These are phyloP conservation scores for Melanotaenia boesemani DNA, from an alignment of 2,797 vertebrate species.

Conservation along the genomic window DNA sequence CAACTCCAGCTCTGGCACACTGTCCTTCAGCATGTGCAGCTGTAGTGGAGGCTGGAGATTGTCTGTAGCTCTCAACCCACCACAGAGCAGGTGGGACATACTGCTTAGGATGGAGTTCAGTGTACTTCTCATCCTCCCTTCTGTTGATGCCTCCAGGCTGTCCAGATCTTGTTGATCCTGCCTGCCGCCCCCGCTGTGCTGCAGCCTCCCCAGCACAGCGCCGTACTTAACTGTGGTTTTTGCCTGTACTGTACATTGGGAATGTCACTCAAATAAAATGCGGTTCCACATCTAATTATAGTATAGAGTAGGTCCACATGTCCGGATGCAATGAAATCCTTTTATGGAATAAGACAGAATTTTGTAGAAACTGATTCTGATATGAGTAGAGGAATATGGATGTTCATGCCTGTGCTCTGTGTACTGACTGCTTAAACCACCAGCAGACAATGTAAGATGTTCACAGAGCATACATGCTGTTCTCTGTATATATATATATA, in stretches of 20 bases:
- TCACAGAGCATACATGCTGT: slow-evolving; percentile 3
- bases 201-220: slow-evolving; percentile 44
- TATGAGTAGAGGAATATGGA: neutral
- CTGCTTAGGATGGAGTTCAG: slow-evolving; percentile 57
- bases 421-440: slow-evolving; percentile 14
- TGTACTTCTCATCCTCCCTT: slow-evolving; percentile 55
- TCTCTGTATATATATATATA: too few species aligned
- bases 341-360: neutral
- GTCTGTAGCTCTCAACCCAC: slow-evolving; percentile 58
- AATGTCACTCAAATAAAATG: slow-evolving; percentile 38
- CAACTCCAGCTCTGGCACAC: slow-evolving; percentile 24
- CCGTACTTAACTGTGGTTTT: slow-evolving; percentile 25
- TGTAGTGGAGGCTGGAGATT: slow-evolving; percentile 55
- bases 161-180: slow-evolving; percentile 57
- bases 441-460: slow-evolving; percentile 1
- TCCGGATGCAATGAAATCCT: neutral
- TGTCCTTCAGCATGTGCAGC: slow-evolving; percentile 22
- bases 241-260: slow-evolving; percentile 17
- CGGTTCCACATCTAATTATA: slow-evolving; percentile 6
- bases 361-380: slow-evolving; percentile 9
- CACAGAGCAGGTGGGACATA: slow-evolving; percentile 67
- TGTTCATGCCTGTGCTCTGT: slow-evolving; percentile 5
- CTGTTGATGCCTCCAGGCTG: slow-evolving; percentile 70
- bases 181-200: slow-evolving; percentile 61
- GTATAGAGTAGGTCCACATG: slow-evolving; percentile 3